Evolutionary conservation across 1,140 invertebrate genomes (phyloP).

Genomic region (Pinna nobilis): DNA sequence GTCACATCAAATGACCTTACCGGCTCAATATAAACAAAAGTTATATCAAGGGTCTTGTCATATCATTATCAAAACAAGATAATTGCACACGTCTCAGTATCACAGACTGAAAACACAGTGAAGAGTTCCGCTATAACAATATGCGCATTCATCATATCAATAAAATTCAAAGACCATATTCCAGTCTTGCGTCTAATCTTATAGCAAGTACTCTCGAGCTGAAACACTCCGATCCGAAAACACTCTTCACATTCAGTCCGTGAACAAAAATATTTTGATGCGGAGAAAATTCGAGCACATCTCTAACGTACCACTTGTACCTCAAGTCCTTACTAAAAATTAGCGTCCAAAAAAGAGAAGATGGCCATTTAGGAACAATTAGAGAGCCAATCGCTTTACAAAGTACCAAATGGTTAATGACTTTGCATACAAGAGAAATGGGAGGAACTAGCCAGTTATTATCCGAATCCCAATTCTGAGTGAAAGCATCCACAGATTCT

Average conservation of each 20-base stretch:
- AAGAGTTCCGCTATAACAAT: no score
- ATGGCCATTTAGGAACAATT: constrained; percentile 13
- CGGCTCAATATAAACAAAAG: no score
- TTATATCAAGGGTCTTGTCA: no score
- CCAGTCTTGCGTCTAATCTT: neutral
- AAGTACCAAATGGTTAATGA: neutral
- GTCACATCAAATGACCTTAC: no score
- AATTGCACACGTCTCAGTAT: no score
- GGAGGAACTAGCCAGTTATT: constrained; percentile 34
- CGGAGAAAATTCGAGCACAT: neutral
- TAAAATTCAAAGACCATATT: no score
- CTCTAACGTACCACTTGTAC: neutral
- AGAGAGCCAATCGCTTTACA: neutral
- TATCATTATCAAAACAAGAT: no score
- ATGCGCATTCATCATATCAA: no score
- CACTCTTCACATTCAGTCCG: neutral
- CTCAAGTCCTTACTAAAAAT: neutral
- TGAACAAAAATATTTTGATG: constrained; percentile 4
- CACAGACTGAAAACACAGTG: no score
- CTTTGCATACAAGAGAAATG: neutral
- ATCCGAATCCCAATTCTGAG: neutral
- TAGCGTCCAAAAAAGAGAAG: neutral
- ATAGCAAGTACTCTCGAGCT: neutral
- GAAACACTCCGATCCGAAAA: constrained; percentile 2
- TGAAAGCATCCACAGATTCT: constrained; percentile 6